Evolutionary conservation across 1,140 invertebrate species (phyloP), one percentile per base, ranked within the genome.

Genomic region (Aphelenchoides besseyi): DNA sequence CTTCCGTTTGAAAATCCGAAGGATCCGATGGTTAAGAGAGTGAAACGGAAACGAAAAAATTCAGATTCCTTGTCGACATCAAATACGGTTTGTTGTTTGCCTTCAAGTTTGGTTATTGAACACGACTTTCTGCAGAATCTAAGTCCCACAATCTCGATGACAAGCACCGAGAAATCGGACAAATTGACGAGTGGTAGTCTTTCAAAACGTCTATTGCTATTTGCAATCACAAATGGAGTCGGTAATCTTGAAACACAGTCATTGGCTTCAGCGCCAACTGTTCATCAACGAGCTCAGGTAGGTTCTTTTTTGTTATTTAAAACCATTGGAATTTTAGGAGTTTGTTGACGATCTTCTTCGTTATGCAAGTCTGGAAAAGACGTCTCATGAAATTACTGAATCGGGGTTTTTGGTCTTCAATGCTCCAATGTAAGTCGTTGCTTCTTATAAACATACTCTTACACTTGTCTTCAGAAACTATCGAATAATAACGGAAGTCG

Each of bases 341-440:
- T 59, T 59, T 33, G 55, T 18, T 12, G 18, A 59, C 55, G 18
- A 59, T 59, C 5, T 59, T 28, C 26, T 59, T 18, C 18, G 5
- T 29, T 59, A 59, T 23, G 55, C 55, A 33, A 59, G 55, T 59
- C 55, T 59, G 5, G 55, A 5, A 5, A 59, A 59, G 55, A 59
- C 55, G 18, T 23, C 55, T 28, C 55, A 59, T 23, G 18, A 59
- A 33, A 59, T 59, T 23, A 29, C 55, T 33, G 55, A 59, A 33
- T 8, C 55, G 55, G 55, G 55, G 5, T 59, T 59, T 33, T 8
- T 59, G 5, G 55, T 59, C 12, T 8, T 18, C 12, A 18, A 59
- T 8, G 5, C 55, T 29, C 55, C 5, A 33, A 59, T 59, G 55
- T 59, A 33, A 59, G 55, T 59, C 12, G 5, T 41, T n/a, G 37